Evolutionary conservation across 2,797 vertebrate species (phyloP).

Genomic region (Poliocrania exsul): DNA sequence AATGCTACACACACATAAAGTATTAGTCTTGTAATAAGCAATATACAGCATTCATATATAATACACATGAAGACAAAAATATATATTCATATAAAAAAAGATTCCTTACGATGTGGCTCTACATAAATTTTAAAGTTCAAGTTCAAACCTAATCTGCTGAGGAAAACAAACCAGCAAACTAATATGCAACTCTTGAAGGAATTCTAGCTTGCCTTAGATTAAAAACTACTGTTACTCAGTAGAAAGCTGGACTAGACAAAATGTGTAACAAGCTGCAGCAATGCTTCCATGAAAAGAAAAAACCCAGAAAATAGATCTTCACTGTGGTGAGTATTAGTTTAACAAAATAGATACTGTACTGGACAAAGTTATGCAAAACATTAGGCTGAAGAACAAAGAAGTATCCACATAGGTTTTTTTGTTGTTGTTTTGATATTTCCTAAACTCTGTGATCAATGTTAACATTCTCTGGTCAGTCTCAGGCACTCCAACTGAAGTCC

Average conservation of each 20-base stretch:
- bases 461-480: background rate
- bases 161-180: background rate
- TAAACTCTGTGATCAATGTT: background rate
- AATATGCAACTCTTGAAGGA: background rate
- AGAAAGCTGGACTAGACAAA: no score
- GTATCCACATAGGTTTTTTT: background rate
- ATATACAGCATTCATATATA: background rate
- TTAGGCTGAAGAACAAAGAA: background rate
- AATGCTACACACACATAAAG: background rate
- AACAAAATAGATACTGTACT: background rate
- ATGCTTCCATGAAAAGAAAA: no score
- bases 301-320: no score
- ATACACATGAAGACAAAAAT: background rate
- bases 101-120: background rate
- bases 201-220: no score
- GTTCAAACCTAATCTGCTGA: background rate
- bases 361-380: background rate
- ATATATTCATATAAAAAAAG: background rate
- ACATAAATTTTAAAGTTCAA: background rate
- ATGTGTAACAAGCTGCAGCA: no score
- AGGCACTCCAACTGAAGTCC: background rate
- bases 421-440: rapidly evolving
- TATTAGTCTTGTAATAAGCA: background rate
- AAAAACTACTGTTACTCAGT: no score
- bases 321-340: background rate